Percentiles rank a stretch among this genome's conserved stretches.
phyloP scores from a whole-genome alignment of 2,888 invertebrate genomes.

The Hyposoter dolosus region DNA sequence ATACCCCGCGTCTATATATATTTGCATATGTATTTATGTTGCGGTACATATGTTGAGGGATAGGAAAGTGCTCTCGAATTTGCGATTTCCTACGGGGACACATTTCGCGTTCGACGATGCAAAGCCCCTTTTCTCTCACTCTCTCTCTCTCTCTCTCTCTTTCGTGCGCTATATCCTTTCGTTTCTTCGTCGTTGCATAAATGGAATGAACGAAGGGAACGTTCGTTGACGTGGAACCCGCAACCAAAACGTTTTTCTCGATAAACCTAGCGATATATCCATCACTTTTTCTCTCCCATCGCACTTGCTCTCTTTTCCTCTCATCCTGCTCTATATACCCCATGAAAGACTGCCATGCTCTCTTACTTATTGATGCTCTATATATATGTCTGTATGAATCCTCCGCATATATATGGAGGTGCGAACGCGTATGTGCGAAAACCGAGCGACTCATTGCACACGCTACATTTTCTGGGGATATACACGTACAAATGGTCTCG shows the following conservation, averaged over 20 bases:
- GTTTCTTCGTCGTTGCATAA: constrained; percentile 57
- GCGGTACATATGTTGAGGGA: constrained; percentile 18
- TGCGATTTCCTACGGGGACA: constrained; percentile 73
- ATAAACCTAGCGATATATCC: constrained; percentile 40
- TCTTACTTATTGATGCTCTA: not conserved
- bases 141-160: constrained; percentile 47
- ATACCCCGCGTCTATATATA: not conserved
- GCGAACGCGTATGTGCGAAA: constrained; percentile 9
- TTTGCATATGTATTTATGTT: constrained; percentile 5
- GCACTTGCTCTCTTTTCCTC: constrained; percentile 7
- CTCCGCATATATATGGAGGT: not conserved
- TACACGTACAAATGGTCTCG: constrained; percentile 71
- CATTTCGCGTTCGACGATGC: constrained; percentile 58
- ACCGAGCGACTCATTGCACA: constrained; percentile 56
- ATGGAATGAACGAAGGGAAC: constrained; percentile 56
- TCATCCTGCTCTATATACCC: not conserved
- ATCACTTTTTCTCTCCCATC: constrained; percentile 9
- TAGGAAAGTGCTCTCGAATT: constrained; percentile 75
- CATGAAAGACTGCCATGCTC: constrained; percentile 16
- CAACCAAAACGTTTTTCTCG: constrained; percentile 57
- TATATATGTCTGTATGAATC: constrained; percentile 10
- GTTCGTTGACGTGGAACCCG: constrained; percentile 54
- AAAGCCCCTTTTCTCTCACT: constrained; percentile 56
- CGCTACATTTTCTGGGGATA: constrained; percentile 57
- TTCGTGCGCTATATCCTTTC: constrained; percentile 63